These are phyloP conservation scores for Triops cancriformis DNA, from an alignment of 1,140 invertebrate genomes.

Conservation along the genomic window DNA sequence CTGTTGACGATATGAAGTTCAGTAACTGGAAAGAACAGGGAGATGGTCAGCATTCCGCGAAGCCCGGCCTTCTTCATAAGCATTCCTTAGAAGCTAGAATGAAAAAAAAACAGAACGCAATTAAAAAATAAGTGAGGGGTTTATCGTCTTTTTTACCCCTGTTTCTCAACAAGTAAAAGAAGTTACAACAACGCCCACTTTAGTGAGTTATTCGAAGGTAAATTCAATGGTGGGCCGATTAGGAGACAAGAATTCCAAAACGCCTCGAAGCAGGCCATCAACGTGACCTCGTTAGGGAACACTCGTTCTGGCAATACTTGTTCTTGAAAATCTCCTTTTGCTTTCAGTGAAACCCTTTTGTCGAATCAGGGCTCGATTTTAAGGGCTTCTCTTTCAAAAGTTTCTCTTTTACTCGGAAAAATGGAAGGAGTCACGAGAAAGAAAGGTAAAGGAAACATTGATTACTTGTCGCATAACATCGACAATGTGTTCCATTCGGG, in stretches of 20 bases:
- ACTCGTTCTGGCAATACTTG: neutral
- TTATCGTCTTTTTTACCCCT: neutral
- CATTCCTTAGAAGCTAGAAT: neutral
- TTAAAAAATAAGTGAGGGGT: neutral
- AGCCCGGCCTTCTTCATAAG: neutral
- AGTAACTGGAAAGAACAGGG: neutral
- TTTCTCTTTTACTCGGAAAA: neutral
- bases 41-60: neutral
- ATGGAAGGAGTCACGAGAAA: neutral
- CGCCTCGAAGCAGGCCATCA: neutral
- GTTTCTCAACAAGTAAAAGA: too few relatives aligned
- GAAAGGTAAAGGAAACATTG: neutral
- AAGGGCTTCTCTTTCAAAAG: neutral
- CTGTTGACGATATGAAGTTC: neutral
- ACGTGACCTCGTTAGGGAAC: neutral
- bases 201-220: too few relatives aligned
- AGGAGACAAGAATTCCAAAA: neutral
- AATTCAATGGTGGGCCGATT: neutral
- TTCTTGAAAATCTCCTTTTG: neutral
- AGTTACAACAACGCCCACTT: too few relatives aligned
- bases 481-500: conserved; percentile 23
- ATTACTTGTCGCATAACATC: conserved; percentile 18
- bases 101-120: neutral
- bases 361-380: neutral
- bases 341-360: neutral